Percentiles rank a stretch among this genome's conserved stretches.
Conservation (phyloP, 2,113 vertebrate genomes). For the Neodontobutis hainanensis region DNA sequence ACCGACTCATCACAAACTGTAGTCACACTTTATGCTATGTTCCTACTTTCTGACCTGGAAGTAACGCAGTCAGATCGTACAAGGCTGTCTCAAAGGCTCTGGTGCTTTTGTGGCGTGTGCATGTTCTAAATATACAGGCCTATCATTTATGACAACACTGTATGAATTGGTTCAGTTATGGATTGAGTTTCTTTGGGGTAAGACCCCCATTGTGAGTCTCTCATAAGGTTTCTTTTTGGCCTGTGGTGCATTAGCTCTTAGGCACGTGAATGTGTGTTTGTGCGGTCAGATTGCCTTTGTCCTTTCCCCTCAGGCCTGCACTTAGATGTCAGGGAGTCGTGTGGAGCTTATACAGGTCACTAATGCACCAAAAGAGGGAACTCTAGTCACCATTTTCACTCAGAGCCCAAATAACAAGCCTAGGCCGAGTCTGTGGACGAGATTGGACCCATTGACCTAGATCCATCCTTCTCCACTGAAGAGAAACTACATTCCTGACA, state of each 20-base stretch:
- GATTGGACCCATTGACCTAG: slow-evolving; percentile 72
- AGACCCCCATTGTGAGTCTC: slow-evolving; percentile 23
- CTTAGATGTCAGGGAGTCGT: slow-evolving; percentile 63
- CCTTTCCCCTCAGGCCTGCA: slow-evolving; percentile 61
- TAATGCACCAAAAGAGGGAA: slow-evolving; percentile 60
- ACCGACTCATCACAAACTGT: slow-evolving; percentile 47
- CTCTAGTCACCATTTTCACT: slow-evolving; percentile 57
- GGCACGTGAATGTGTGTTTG: slow-evolving; percentile 31
- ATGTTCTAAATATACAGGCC: slow-evolving; percentile 3
- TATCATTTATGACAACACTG: slow-evolving; percentile 14
- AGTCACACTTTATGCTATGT: slow-evolving; percentile 51
- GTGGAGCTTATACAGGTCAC: slow-evolving; percentile 69
- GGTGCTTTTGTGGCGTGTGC: slow-evolving; percentile 20
- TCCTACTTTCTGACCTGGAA: slow-evolving; percentile 76
- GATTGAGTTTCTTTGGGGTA: slow-evolving; percentile 45
- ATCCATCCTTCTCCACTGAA: slow-evolving; percentile 46
- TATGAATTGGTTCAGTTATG: slow-evolving; percentile 32
- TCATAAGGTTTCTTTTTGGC: slow-evolving; percentile 44
- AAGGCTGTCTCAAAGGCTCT: slow-evolving; percentile 51
- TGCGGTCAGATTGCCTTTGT: slow-evolving; percentile 63
- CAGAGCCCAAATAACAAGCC: slow-evolving; percentile 51
- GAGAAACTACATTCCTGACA: slow-evolving; percentile 17
- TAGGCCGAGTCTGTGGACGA: slow-evolving; percentile 36
- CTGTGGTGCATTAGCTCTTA: slow-evolving; percentile 47
- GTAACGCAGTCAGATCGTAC: slow-evolving; percentile 50